A percentile compares a stretch with the other conserved stretches of the same genome.
phyloP scores from a whole-genome alignment of 2,888 invertebrate genomes.

The Rhingia campestris region DNA sequence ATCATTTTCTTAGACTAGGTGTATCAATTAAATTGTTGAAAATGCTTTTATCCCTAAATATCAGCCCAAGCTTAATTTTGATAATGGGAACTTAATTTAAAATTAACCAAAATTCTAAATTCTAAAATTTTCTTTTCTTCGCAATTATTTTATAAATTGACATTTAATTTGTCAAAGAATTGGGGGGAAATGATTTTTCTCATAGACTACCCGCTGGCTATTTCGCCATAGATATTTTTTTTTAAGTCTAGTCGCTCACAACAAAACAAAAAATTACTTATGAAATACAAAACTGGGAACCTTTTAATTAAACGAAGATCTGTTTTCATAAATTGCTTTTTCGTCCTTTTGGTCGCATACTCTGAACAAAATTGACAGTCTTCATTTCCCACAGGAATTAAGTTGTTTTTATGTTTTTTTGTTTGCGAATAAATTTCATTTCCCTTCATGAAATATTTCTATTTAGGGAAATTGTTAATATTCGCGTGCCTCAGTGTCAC shows the following conservation, averaged over 20 bases:
- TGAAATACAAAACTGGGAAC: neutral
- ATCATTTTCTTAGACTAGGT: too few species aligned
- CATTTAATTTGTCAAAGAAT: too few species aligned
- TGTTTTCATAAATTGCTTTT: neutral
- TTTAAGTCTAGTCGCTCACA: neutral
- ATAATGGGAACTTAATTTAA: too few species aligned
- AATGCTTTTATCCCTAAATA: too few species aligned
- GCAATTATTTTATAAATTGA: too few species aligned
- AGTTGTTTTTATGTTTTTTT: neutral
- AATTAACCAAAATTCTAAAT: too few species aligned
- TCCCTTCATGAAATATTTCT: neutral
- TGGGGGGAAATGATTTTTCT: too few species aligned
- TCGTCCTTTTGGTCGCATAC: neutral
- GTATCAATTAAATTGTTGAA: too few species aligned
- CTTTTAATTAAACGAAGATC: conserved; percentile 5
- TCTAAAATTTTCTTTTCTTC: too few species aligned
- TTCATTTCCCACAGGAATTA: neutral
- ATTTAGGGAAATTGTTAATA: neutral
- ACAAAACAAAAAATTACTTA: neutral
- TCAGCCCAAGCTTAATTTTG: too few species aligned
- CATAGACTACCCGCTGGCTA: too few species aligned
- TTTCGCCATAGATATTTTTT: too few species aligned
- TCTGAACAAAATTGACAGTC: neutral
- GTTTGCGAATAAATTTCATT: neutral
- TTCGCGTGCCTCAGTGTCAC: neutral